Evolutionary conservation across 2,888 invertebrate species (phyloP).

Genomic region (Beris morrisii): DNA sequence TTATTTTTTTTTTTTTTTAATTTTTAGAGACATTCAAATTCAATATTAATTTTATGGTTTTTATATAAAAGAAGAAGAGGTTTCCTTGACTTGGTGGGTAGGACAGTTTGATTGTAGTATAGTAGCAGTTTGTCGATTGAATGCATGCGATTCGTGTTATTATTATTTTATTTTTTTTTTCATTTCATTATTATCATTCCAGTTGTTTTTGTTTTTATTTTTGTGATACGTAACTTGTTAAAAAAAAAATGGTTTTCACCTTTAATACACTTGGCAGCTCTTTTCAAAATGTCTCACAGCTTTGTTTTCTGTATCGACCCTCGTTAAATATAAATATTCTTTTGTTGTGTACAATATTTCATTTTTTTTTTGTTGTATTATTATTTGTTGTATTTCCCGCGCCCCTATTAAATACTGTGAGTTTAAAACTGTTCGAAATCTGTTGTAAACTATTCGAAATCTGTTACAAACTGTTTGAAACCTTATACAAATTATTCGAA

Average conservation of each 20-base stretch:
- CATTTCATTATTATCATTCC: neutral
- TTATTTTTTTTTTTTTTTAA: constrained; percentile 12
- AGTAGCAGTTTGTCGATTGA: neutral
- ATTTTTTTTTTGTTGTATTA: too few species aligned
- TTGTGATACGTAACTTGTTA: constrained; percentile 25
- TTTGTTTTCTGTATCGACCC: too few species aligned
- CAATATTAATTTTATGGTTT: too few species aligned
- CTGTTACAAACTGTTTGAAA: too few species aligned
- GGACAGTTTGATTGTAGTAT: neutral
- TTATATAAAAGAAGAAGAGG: too few species aligned
- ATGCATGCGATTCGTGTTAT: neutral
- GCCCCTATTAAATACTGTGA: too few species aligned
- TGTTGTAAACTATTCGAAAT: too few species aligned
- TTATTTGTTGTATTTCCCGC: too few species aligned
- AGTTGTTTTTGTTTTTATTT: neutral
- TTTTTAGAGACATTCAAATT: too few species aligned
- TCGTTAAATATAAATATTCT: neutral
- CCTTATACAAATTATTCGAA: too few species aligned
- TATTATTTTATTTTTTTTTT: constrained; percentile 1
- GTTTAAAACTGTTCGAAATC: too few species aligned
- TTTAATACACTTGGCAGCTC: constrained; percentile 28
- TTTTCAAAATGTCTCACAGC: neutral
- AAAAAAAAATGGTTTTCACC: constrained; percentile 1
- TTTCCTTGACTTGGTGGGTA: neutral
- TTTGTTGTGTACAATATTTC: too few species aligned